A percentile compares a stretch with the other conserved stretches of the same genome.
Conservation (phyloP, 2,113 vertebrate species). For the Bombycilla garrulus region DNA sequence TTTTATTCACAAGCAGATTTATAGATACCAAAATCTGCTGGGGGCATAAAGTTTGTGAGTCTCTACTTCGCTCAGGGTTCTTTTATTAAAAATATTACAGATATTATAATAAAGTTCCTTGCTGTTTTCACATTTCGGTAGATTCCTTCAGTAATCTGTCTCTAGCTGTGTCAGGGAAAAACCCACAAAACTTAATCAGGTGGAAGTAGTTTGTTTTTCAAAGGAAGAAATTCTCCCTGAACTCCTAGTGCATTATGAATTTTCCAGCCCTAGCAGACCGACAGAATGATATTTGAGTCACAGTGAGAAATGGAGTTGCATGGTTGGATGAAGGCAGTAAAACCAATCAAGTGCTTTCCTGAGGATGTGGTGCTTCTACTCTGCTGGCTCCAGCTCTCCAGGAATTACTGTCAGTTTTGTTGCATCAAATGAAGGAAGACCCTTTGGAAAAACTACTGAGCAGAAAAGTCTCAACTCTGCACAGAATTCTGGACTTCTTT, state of each 20-base stretch:
- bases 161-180: not conserved
- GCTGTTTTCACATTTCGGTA: not conserved
- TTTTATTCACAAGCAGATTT: not conserved
- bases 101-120: not conserved
- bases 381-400: not conserved
- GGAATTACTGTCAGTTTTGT: not conserved
- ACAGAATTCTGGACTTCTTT: not conserved
- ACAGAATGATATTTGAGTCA: constrained; percentile 22
- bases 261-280: not conserved
- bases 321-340: constrained; percentile 1
- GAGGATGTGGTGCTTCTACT: not conserved
- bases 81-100: not conserved
- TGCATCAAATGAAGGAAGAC: not conserved
- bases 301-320: constrained; percentile 22
- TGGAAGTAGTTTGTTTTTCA: constrained; percentile 8
- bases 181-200: not conserved
- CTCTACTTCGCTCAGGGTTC: not conserved
- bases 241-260: not conserved
- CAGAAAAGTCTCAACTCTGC: not conserved
- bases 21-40: not conserved
- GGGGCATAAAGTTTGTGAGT: not conserved
- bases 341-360: constrained; percentile 24
- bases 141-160: not conserved
- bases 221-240: not conserved
- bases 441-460: not conserved